phyloP scores from a whole-genome alignment of 2,113 vertebrate species.

The Notarius quadriscutis region DNA sequence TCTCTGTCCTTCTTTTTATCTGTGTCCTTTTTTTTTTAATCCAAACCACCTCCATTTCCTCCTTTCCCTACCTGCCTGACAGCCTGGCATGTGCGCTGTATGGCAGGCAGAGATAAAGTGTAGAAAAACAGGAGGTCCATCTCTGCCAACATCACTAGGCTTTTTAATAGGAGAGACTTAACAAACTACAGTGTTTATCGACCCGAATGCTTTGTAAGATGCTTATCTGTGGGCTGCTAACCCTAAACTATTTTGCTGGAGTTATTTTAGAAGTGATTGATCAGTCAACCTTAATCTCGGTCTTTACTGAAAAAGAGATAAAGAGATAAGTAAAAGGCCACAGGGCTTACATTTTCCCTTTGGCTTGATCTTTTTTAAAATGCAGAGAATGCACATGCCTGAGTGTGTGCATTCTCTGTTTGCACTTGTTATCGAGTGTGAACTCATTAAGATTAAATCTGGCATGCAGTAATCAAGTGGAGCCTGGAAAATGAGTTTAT shows the following conservation, averaged over 20 bases:
- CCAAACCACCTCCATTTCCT: background rate
- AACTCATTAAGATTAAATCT: constrained; percentile 3
- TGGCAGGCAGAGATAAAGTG: constrained; percentile 30
- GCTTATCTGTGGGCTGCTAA: constrained; percentile 2
- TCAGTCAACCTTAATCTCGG: background rate
- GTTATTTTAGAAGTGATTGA: constrained; percentile 13
- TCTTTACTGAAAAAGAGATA: constrained; percentile 11
- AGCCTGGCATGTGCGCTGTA: constrained; percentile 6
- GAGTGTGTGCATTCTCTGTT: background rate
- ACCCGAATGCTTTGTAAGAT: constrained; percentile 4
- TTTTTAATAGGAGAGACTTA: background rate
- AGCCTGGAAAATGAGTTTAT: background rate
- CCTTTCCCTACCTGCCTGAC: background rate
- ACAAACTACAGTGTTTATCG: background rate
- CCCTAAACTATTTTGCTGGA: background rate
- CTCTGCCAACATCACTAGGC: background rate
- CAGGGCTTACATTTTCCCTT: background rate
- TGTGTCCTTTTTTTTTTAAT: background rate
- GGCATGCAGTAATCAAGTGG: constrained; percentile 2
- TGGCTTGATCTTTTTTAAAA: background rate
- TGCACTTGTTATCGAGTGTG: background rate
- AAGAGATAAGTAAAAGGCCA: constrained; percentile 3
- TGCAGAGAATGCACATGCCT: background rate
- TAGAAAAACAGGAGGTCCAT: constrained; percentile 18
- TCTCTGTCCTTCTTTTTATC: background rate